phyloP scores from a whole-genome alignment of 1,140 invertebrate genomes.

The Drosophila littoralis region DNA sequence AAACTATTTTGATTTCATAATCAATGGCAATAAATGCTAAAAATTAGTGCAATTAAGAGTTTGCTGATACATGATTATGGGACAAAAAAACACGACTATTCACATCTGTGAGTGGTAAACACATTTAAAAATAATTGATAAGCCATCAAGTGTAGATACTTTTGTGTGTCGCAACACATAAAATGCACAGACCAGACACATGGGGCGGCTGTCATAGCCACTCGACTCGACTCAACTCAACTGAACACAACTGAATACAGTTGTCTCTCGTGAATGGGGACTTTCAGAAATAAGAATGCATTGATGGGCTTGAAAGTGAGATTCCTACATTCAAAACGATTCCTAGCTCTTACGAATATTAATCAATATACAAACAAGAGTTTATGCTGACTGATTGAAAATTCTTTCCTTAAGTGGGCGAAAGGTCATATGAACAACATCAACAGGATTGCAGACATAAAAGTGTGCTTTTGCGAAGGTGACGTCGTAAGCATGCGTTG shows the following conservation, averaged over 20 bases:
- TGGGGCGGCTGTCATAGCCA: constrained; percentile 15
- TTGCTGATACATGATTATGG: constrained; percentile 18
- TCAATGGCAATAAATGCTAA: not conserved
- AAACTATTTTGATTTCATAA: not conserved
- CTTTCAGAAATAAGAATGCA: not conserved
- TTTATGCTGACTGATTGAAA: too few relatives aligned
- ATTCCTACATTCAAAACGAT: too few relatives aligned
- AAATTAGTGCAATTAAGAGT: constrained; percentile 14
- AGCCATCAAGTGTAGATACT: constrained; percentile 24
- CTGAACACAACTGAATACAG: constrained; percentile 17
- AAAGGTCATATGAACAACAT: too few relatives aligned
- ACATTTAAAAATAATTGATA: constrained; percentile 17
- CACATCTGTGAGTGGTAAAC: not conserved
- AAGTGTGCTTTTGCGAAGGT: too few relatives aligned
- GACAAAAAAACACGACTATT: not conserved
- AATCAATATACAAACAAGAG: too few relatives aligned
- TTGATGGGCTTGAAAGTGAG: not conserved
- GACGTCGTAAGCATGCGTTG: too few relatives aligned
- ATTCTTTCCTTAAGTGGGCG: too few relatives aligned
- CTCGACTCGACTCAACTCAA: constrained; percentile 45
- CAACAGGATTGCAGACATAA: too few relatives aligned
- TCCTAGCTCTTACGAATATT: too few relatives aligned
- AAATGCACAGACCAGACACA: constrained; percentile 16
- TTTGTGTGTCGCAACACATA: constrained; percentile 8
- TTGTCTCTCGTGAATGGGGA: not conserved